phyloP scores from a whole-genome alignment of 2,888 invertebrate species.

The Plebejus argus region DNA sequence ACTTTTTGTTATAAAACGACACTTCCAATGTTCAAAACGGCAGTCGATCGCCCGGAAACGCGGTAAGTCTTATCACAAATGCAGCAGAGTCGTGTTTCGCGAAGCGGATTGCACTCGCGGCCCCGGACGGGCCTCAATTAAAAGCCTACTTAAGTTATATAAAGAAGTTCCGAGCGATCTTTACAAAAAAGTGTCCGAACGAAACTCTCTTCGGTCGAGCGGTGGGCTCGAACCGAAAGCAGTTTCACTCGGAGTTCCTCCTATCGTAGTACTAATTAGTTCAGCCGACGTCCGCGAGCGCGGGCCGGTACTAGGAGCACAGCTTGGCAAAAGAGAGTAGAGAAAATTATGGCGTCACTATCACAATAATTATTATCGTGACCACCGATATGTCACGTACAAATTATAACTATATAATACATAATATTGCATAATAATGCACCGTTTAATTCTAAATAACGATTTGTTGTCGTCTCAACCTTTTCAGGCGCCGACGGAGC shows the following conservation, averaged over 20 bases:
- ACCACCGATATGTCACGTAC: conserved; percentile 27
- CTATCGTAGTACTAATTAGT: conserved; percentile 28
- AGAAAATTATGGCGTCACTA: conserved; percentile 30
- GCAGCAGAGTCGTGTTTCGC: conserved; percentile 55
- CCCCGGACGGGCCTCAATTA: conserved; percentile 45
- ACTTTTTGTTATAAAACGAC: conserved; percentile 44
- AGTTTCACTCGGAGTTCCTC: conserved; percentile 15
- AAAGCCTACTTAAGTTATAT: conserved; percentile 52
- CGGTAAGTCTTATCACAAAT: conserved; percentile 62
- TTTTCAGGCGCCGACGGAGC: neutral
- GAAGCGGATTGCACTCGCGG: conserved; percentile 43
- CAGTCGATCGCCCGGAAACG: conserved; percentile 52
- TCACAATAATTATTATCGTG: conserved; percentile 20
- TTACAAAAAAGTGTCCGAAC: conserved; percentile 31
- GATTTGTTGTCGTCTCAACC: neutral
- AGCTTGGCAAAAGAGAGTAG: conserved; percentile 31
- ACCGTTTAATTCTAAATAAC: conserved; percentile 20
- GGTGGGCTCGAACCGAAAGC: conserved; percentile 14
- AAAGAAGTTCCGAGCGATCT: conserved; percentile 49
- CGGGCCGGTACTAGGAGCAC: conserved; percentile 30
- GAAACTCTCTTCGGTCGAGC: conserved; percentile 28
- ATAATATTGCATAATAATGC: conserved; percentile 28
- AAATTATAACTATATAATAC: conserved; percentile 29
- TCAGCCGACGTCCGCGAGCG: conserved; percentile 30
- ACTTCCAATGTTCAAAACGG: conserved; percentile 42